phyloP scores from a whole-genome alignment of 2,888 invertebrate species.

The Pyrrhia umbra region DNA sequence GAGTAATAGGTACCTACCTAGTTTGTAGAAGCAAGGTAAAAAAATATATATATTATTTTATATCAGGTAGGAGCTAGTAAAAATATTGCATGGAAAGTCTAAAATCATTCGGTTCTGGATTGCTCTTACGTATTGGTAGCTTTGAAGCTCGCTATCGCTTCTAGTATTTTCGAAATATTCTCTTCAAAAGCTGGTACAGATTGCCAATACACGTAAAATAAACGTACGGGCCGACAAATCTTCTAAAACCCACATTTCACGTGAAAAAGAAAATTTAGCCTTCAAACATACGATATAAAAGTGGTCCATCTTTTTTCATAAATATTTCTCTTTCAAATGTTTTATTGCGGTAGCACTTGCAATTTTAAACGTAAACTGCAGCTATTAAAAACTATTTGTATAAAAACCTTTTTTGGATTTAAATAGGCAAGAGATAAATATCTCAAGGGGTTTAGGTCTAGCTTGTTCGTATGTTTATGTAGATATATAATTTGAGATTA shows the following conservation, averaged over 20 bases:
- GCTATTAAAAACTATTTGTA: slow-evolving; percentile 1
- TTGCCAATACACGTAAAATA: slow-evolving; percentile 52
- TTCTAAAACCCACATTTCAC: slow-evolving; percentile 35
- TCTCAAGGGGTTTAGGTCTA: neutral
- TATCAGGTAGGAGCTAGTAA: neutral
- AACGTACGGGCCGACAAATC: slow-evolving; percentile 25
- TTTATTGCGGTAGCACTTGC: neutral
- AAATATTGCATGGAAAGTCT: neutral
- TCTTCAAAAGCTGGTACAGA: slow-evolving; percentile 26
- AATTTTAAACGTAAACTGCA: slow-evolving; percentile 1
- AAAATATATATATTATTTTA: neutral
- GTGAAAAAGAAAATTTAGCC: slow-evolving; percentile 25
- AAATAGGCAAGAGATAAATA: neutral
- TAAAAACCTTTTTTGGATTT: neutral
- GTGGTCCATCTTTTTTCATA: neutral
- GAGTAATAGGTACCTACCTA: too few species aligned
- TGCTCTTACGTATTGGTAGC: slow-evolving; percentile 8
- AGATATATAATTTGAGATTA: too few species aligned
- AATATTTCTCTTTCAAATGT: neutral
- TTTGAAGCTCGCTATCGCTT: slow-evolving; percentile 27
- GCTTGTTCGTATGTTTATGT: too few species aligned
- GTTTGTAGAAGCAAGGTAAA: neutral
- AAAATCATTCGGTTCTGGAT: slow-evolving; percentile 12
- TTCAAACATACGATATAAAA: slow-evolving; percentile 11
- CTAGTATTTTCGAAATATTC: slow-evolving; percentile 43